Base-by-base conservation (phyloP, 1,140 invertebrate species). In the Philopotamus ludificatus region DNA sequence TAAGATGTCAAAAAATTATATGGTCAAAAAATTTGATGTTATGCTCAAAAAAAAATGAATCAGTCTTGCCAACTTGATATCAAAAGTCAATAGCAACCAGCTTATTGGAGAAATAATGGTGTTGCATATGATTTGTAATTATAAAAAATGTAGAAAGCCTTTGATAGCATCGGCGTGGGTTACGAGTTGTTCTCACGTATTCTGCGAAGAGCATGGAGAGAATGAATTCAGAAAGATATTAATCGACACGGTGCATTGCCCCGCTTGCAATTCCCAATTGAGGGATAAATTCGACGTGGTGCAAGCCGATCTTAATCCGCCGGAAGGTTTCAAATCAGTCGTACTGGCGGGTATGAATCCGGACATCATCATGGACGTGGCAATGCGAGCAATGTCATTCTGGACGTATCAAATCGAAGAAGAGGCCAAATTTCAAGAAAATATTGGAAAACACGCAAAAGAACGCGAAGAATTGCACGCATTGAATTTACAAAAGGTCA, bases 131-230 rank as follows among this genome's bases (percentile, higher is more conserved):
- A 72, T 82, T 25, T 82, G 81, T 67, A 82, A 82, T 74, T 81
- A 76, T 74, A 76, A 78, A 58, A 81, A 80, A 71, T 82, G 81
- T 65, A 76, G 79, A 74, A 78, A 76, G 73, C 68, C 75, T 49
- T 71, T 82, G 67, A 39, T 28, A 10, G 49, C 15, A 10, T 28
- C 21, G 15, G 80, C 80, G 18, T 82, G 80, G 80, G 77, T 82
- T n/a, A 82, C 81, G 25, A 81, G 77, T 47, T 82, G 80, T 74
- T 82, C 80, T 50, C 80, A 82, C 67, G 80, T 78, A 61, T 82
- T 82, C 75, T 82, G 81, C 67, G 73, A 77, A 45, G 81, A 82
- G 69, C 80, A 82, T 63, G 81, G 80, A 12, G 76, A 79, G 72
- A 73, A 71, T 57, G 79, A 81, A 73, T 81, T 82, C 64, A 76